Evolutionary conservation across 2,888 invertebrate species (phyloP).

Genomic region (Lithophane semibrunnea): DNA sequence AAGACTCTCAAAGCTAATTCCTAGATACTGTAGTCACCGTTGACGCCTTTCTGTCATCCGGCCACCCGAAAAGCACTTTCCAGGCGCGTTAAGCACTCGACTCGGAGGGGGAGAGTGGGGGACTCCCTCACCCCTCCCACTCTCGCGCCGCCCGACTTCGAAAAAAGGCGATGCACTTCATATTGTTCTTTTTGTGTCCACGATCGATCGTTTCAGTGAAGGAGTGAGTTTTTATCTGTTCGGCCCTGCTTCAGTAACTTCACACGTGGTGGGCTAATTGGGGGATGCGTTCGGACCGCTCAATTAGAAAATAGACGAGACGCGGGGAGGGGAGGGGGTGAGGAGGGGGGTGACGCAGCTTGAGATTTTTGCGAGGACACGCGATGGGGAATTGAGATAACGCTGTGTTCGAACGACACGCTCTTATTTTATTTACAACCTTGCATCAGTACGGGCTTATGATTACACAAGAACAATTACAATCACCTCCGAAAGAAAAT

Average conservation of each 20-base stretch:
- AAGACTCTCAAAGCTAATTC: conserved; percentile 77
- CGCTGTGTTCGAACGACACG: conserved; percentile 12
- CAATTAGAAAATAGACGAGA: conserved; percentile 77
- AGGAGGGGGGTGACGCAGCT: neutral
- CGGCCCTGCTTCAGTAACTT: conserved; percentile 81
- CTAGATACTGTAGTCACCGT: conserved; percentile 75
- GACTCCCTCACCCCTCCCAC: conserved; percentile 74
- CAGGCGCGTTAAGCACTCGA: conserved; percentile 84
- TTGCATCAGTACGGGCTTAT: conserved; percentile 9
- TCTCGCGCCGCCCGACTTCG: conserved; percentile 81
- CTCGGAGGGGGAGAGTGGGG: conserved; percentile 70
- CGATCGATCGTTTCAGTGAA: conserved; percentile 89
- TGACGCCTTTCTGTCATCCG: conserved; percentile 83
- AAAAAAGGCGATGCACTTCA: conserved; percentile 90
- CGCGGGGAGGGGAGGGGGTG: conserved; percentile 5
- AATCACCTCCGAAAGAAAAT: conserved; percentile 20
- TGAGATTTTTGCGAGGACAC: conserved; percentile 67
- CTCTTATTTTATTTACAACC: conserved; percentile 34
- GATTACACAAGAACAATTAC: conserved; percentile 18
- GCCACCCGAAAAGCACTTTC: conserved; percentile 86
- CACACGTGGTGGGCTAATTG: conserved; percentile 87
- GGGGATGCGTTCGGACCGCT: conserved; percentile 74
- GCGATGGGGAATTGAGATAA: conserved; percentile 50
- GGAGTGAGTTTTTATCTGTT: conserved; percentile 88
- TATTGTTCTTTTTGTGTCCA: conserved; percentile 90